Evolutionary conservation across 2,797 vertebrate species (phyloP).

Genomic region (Propithecus perrieri): DNA sequence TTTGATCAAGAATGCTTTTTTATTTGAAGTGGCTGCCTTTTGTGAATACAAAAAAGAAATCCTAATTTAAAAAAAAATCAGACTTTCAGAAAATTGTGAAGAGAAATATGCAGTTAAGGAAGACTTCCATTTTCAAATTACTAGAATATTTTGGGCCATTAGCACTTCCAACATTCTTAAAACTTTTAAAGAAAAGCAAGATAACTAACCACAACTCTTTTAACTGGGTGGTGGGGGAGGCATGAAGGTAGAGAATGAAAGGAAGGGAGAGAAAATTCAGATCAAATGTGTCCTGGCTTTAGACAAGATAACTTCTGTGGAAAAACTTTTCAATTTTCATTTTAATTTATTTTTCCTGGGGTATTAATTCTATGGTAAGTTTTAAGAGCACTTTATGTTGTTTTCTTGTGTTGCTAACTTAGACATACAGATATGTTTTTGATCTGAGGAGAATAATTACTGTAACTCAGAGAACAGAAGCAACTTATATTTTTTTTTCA

Average conservation of each 20-base stretch:
- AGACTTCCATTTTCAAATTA: background rate
- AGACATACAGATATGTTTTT: conserved; percentile 71
- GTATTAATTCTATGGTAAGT: background rate
- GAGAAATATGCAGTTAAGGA: accelerated
- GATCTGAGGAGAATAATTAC: conserved; percentile 85
- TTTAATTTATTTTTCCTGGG: conserved; percentile 1
- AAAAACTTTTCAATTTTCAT: background rate
- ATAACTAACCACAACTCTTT: background rate
- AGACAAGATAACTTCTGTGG: background rate
- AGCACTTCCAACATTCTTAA: conserved; percentile 1
- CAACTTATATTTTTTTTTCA: conserved; percentile 85
- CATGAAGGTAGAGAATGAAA: background rate
- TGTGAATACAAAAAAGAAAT: background rate
- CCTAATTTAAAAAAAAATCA: background rate
- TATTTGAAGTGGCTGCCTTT: background rate
- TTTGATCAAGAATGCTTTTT: conserved; percentile 35
- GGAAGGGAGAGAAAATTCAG: background rate
- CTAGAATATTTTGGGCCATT: background rate
- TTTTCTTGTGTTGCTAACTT: conserved; percentile 71
- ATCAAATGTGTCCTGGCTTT: background rate
- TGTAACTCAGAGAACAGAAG: conserved; percentile 83
- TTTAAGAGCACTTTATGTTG: background rate
- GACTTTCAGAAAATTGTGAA: background rate
- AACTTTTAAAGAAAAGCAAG: conserved; percentile 29
- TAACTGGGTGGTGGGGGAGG: accelerated